Conservation (phyloP, 2,888 invertebrate species). For the Meteorus colon region DNA sequence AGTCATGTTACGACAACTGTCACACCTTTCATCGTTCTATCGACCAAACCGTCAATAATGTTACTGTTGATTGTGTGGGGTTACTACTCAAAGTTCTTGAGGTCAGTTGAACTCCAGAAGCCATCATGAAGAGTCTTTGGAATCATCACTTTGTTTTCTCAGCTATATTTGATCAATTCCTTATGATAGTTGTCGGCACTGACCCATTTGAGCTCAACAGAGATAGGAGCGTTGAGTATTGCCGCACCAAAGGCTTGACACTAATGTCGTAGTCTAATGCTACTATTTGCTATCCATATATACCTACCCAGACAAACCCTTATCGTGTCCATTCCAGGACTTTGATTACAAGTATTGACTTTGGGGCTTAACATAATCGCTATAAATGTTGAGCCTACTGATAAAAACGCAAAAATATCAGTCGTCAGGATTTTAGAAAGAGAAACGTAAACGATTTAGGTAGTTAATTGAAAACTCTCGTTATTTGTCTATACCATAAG, state of each 20-base stretch:
- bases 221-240: conserved; percentile 1
- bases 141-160: neutral
- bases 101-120: neutral
- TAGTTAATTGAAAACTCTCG: neutral
- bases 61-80: neutral
- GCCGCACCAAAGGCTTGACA: conserved; percentile 28
- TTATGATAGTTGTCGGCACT: conserved; percentile 18
- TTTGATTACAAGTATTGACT: neutral
- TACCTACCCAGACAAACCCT: neutral
- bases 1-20: neutral
- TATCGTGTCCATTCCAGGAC: neutral
- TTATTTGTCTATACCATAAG: neutral
- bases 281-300: conserved; percentile 8
- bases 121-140: neutral
- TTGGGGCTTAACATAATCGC: neutral
- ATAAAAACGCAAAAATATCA: neutral
- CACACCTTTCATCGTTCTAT: neutral
- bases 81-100: neutral
- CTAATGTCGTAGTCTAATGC: conserved; percentile 34
- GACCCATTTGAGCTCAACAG: conserved; percentile 27
- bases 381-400: neutral
- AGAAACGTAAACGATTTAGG: no score
- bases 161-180: conserved; percentile 7
- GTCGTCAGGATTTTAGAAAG: no score
- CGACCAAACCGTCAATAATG: neutral